A percentile compares a stretch with the other conserved stretches of the same genome.
phyloP scores from a whole-genome alignment of 2,797 vertebrate genomes.

The Enteromius radiatus region DNA sequence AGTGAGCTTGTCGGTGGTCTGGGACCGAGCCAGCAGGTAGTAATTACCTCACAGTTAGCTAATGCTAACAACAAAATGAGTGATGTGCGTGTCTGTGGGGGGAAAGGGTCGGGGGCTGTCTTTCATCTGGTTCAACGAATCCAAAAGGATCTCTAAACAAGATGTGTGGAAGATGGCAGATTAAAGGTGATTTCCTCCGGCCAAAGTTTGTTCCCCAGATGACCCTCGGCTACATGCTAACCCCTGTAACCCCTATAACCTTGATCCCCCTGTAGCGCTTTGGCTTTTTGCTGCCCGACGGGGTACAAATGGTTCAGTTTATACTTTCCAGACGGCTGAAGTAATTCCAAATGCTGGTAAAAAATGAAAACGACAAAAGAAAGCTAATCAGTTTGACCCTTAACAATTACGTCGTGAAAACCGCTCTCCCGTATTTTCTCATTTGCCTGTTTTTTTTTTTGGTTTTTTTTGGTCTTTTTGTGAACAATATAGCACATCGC shows the following conservation, averaged over 20 bases:
- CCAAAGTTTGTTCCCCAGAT: slow-evolving; percentile 57
- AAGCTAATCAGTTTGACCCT: slow-evolving; percentile 77
- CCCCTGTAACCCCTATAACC: slow-evolving; percentile 40
- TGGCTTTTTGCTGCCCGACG: slow-evolving; percentile 58
- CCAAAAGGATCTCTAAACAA: slow-evolving; percentile 35
- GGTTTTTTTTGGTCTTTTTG: slow-evolving; percentile 40
- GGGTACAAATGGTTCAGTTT: slow-evolving; percentile 64
- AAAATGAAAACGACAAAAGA: slow-evolving; percentile 57
- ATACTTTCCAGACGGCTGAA: slow-evolving; percentile 71
- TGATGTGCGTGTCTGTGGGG: slow-evolving; percentile 44
- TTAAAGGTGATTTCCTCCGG: slow-evolving; percentile 56
- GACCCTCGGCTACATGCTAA: slow-evolving; percentile 70
- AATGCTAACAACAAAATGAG: slow-evolving; percentile 72
- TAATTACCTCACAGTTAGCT: slow-evolving; percentile 84
- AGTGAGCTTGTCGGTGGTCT: slow-evolving; percentile 58
- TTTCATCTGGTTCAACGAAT: slow-evolving; percentile 51
- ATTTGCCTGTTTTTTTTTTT: slow-evolving; percentile 42
- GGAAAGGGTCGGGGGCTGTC: slow-evolving; percentile 36
- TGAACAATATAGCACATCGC: background rate
- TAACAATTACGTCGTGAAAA: slow-evolving; percentile 73
- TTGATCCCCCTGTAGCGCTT: slow-evolving; percentile 60
- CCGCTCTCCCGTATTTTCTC: background rate
- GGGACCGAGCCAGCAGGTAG: slow-evolving; percentile 79
- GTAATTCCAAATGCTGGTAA: slow-evolving; percentile 54
- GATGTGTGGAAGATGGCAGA: slow-evolving; percentile 49